A percentile compares a stretch with the other conserved stretches of the same genome.
These are phyloP conservation scores for Drosophila algonquin DNA, from an alignment of 2,888 invertebrate genomes.

Conservation along the genomic window DNA sequence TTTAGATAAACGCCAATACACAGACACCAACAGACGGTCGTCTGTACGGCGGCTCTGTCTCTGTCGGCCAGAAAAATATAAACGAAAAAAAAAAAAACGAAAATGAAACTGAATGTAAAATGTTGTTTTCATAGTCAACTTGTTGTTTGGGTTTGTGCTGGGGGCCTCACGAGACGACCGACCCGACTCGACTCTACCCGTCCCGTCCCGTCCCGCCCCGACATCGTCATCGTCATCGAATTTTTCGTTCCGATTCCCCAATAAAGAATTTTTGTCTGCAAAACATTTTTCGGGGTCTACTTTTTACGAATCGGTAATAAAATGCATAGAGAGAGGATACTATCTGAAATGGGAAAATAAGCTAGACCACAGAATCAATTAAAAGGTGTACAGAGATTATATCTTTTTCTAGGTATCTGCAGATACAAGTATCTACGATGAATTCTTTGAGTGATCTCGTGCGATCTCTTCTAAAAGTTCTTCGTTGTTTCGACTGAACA, in stretches of 20 bases:
- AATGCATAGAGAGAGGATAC: too few relatives aligned
- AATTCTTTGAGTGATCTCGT: too few relatives aligned
- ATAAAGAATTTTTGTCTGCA: slow-evolving; percentile 34
- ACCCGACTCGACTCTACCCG: neutral
- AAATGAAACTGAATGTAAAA: slow-evolving; percentile 30
- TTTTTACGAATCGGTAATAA: too few relatives aligned
- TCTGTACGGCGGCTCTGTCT: slow-evolving; percentile 7
- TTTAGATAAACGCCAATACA: slow-evolving; percentile 71
- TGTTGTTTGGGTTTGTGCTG: slow-evolving; percentile 40
- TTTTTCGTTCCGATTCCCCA: slow-evolving; percentile 25
- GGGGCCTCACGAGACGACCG: slow-evolving; percentile 28
- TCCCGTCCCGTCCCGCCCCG: neutral
- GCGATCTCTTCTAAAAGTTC: too few relatives aligned
- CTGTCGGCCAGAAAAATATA: slow-evolving; percentile 33
- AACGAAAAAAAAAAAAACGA: slow-evolving; percentile 28
- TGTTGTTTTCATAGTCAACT: slow-evolving; percentile 46
- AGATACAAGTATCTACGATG: too few relatives aligned
- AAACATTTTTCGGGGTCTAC: too few relatives aligned
- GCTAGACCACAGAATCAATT: too few relatives aligned
- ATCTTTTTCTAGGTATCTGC: too few relatives aligned
- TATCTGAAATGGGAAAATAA: too few relatives aligned
- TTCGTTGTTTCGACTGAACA: too few relatives aligned
- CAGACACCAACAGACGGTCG: slow-evolving; percentile 27
- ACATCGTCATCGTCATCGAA: slow-evolving; percentile 45
- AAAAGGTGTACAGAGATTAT: neutral